Conservation (phyloP, 2,113 vertebrate species). For the Gavia stellata region DNA sequence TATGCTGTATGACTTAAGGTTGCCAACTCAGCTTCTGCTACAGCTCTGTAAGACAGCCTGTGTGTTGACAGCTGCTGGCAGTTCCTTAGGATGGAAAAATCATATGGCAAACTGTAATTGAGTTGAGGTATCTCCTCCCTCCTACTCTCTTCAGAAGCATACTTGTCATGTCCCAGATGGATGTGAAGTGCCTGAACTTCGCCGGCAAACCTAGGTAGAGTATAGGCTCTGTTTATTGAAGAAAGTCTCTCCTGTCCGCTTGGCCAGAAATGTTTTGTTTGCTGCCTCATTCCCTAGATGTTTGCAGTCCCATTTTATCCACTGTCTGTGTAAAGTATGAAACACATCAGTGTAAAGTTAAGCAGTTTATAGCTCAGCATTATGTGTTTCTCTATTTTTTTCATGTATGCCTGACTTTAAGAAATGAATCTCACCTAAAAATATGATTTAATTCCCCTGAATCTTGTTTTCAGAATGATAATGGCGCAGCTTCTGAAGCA, state of each 20-base stretch:
- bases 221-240: neutral
- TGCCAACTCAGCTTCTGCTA: neutral
- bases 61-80: neutral
- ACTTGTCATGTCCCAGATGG: neutral
- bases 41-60: neutral
- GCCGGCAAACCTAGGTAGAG: neutral
- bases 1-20: fast-evolving
- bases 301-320: neutral
- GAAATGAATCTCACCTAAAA: neutral
- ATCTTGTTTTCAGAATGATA: neutral
- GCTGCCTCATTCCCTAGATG: neutral
- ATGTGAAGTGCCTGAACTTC: neutral
- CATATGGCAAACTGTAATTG: neutral
- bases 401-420: neutral
- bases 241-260: neutral
- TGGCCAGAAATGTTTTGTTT: neutral
- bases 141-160: neutral
- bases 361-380: neutral
- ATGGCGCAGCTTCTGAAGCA: neutral
- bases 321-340: neutral
- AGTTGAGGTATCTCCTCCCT: neutral
- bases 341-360: neutral
- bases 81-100: neutral
- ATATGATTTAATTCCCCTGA: neutral
- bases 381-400: neutral